phyloP scores from a whole-genome alignment of 2,888 invertebrate species.

The Ferdinandea cuprea region DNA sequence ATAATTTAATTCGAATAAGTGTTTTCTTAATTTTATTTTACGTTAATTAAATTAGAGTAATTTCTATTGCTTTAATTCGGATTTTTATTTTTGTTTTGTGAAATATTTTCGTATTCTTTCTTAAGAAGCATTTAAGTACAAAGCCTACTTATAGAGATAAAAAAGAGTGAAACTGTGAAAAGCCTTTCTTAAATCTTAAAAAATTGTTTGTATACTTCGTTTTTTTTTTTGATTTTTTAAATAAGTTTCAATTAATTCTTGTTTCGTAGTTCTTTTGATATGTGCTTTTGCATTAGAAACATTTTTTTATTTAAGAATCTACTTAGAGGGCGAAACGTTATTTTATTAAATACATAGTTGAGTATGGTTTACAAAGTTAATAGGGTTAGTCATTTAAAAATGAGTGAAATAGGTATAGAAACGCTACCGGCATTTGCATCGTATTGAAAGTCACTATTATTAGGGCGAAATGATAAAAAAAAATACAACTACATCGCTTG shows the following conservation, averaged over 20 bases:
- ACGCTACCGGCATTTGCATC: no score
- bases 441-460: no score
- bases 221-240: slow-evolving; percentile 26
- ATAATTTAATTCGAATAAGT: slow-evolving; percentile 36
- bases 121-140: slow-evolving; percentile 62
- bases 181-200: background rate
- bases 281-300: slow-evolving; percentile 29
- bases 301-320: slow-evolving; percentile 3
- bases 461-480: no score
- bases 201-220: background rate
- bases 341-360: background rate
- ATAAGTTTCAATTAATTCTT: background rate
- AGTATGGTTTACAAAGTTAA: slow-evolving; percentile 4
- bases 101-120: slow-evolving; percentile 2
- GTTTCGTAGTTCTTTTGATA: slow-evolving; percentile 36
- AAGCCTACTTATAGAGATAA: slow-evolving; percentile 52
- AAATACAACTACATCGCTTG: no score
- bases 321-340: no score
- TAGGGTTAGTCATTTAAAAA: slow-evolving; percentile 2
- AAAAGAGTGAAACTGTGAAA: slow-evolving; percentile 9
- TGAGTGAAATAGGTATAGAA: background rate
- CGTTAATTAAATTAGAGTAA: slow-evolving; percentile 15
- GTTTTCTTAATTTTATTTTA: slow-evolving; percentile 18
- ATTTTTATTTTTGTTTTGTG: no score
- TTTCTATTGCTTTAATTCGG: slow-evolving; percentile 48